Base-by-base conservation (phyloP, 2,888 invertebrate genomes). In the Metallyticus violacea region DNA sequence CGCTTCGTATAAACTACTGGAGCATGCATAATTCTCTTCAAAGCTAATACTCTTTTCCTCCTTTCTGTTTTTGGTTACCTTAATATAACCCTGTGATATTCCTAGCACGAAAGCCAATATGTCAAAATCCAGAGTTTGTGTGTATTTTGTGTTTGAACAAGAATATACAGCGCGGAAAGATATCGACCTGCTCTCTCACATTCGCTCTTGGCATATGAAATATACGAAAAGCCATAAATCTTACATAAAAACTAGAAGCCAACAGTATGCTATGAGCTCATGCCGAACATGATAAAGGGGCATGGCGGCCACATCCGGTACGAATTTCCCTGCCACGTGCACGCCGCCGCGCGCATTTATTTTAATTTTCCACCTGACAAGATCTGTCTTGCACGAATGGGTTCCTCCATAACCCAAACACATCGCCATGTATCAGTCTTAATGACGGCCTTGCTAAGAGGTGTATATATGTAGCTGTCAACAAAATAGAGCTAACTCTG, bases 161-260 rank as follows among this genome's bases (percentile, higher is more conserved):
- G 40, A 62, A 62, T 22, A 62, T 62, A 62, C 40, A 62, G 22
- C 15, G 40, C 40, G 40, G 40, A 62, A 62, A 22, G 40, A 62
- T 62, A 62, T 62, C 40, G 40, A 62, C 40, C 40, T 62, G 40
- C 40, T 62, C 40, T 62, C 40, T 62, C 40, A 62, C 40, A 62
- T 26, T 26, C 15, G 82, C 26, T 62, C 76, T 76, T 82, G 40
- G 82, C 40, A 76, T 82, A 22, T 82, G 82, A 82, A 82, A 82
- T 40, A 81, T 81, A 81, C 30, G 28, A 30, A n/a, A 76, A 40
- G 40, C 40, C 82, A 82, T 82, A 82, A 82, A 82, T 82, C 82
- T 82, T 82, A 26, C 40, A 15, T 2, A 62, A 15, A 62, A 62
- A 15, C 3, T n/a, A 9, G 3, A 9, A 40, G 15, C 40, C 22